phyloP scores from a whole-genome alignment of 2,113 vertebrate genomes.

The Cariama cristata region DNA sequence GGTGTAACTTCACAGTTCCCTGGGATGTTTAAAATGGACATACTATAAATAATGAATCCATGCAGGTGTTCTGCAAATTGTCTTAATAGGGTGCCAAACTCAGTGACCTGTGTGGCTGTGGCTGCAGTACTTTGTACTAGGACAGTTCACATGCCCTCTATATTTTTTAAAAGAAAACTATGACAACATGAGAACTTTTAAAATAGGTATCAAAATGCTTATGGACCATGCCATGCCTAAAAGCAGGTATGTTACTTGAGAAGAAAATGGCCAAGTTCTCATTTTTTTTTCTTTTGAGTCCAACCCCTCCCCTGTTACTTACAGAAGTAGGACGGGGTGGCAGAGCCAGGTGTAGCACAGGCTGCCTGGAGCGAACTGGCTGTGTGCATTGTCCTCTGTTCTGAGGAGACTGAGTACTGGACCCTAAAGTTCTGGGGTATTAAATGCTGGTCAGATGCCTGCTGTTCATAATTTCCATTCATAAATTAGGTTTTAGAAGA shows the following conservation, averaged over 20 bases:
- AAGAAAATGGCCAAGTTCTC: neutral
- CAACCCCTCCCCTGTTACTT: neutral
- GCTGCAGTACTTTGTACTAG: neutral
- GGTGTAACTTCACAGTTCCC: neutral
- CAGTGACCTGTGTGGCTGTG: neutral
- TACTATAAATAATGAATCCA: neutral
- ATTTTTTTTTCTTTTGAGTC: neutral
- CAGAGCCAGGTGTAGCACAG: neutral
- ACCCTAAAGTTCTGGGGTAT: neutral
- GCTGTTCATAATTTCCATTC: neutral
- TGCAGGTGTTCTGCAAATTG: neutral
- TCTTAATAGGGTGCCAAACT: neutral
- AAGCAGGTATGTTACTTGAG: neutral
- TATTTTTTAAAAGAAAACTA: neutral
- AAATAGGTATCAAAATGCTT: neutral
- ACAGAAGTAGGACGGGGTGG: neutral
- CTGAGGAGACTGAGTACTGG: neutral
- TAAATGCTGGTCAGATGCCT: neutral
- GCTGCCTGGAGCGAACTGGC: neutral
- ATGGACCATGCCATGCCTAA: neutral
- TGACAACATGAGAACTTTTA: neutral
- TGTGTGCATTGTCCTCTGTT: fast-evolving
- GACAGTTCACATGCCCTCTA: neutral
- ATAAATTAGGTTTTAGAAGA: neutral
- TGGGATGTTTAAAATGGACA: neutral